phyloP scores from a whole-genome alignment of 2,797 vertebrate species.

The Prunella strophiata region DNA sequence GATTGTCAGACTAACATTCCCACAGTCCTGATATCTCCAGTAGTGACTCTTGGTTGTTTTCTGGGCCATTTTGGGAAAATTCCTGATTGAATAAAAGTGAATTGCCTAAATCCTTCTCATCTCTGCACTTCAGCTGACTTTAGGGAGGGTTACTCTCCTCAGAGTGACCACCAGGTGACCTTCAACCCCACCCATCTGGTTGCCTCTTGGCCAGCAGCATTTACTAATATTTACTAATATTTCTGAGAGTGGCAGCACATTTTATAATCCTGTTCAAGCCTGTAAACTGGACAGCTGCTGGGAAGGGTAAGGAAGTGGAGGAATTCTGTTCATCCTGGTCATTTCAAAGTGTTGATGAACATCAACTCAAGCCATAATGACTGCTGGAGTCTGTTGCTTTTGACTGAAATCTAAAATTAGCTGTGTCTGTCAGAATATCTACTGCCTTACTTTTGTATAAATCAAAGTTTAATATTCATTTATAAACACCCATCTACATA shows the following conservation, averaged over 20 bases:
- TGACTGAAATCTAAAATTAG: constrained; percentile 5
- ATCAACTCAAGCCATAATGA: neutral
- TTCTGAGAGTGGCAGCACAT: neutral
- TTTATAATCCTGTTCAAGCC: neutral
- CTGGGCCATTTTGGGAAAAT: neutral
- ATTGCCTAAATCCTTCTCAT: neutral
- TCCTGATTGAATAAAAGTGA: neutral
- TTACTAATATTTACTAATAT: neutral
- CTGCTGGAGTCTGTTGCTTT: neutral
- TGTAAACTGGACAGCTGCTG: neutral
- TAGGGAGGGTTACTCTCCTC: neutral
- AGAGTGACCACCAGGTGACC: neutral
- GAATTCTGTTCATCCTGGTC: neutral
- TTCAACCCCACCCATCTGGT: neutral
- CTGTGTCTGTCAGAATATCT: neutral
- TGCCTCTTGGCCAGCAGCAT: neutral
- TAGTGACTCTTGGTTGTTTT: neutral
- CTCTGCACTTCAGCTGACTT: neutral
- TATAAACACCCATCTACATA: neutral
- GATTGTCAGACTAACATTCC: neutral
- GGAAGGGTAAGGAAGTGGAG: neutral
- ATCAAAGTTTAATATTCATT: neutral
- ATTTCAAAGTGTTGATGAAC: neutral
- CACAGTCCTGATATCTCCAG: neutral
- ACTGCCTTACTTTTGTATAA: neutral